Conservation (phyloP, 2,888 invertebrate species). For the Dryobota labecula region DNA sequence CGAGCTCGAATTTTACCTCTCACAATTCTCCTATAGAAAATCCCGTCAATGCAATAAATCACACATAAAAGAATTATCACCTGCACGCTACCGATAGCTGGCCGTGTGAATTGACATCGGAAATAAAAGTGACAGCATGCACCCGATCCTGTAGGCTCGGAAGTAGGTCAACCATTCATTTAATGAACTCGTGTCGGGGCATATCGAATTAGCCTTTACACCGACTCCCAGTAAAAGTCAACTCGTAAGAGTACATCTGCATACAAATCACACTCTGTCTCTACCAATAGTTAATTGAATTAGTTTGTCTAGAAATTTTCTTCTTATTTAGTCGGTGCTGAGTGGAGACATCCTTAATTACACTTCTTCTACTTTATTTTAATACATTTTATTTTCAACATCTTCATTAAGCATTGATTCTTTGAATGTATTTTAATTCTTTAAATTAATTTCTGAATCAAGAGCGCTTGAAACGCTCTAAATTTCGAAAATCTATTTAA, state of each 20-base stretch:
- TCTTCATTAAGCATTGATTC: neutral
- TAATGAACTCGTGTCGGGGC: conserved; percentile 63
- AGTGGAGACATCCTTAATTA: neutral
- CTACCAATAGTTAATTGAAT: conserved; percentile 25
- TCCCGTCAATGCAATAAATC: conserved; percentile 38
- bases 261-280: conserved; percentile 47
- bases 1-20: neutral
- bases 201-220: conserved; percentile 58
- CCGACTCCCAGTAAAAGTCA: conserved; percentile 28
- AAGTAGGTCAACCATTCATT: conserved; percentile 65
- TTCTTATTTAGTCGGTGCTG: conserved; percentile 6
- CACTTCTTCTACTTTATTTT: neutral
- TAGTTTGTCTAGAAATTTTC: conserved; percentile 20
- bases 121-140: conserved; percentile 68
- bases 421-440: neutral
- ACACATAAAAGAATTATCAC: conserved; percentile 38
- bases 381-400: neutral
- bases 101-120: conserved; percentile 58
- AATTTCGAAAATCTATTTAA: conserved; percentile 3
- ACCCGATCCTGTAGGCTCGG: conserved; percentile 62
- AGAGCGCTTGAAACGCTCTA: neutral
- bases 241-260: conserved; percentile 34
- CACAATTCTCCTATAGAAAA: conserved; percentile 8
- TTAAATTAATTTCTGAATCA: neutral
- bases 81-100: conserved; percentile 29